phyloP scores from a whole-genome alignment of 2,888 invertebrate species.

The Pristionchus entomophagus region DNA sequence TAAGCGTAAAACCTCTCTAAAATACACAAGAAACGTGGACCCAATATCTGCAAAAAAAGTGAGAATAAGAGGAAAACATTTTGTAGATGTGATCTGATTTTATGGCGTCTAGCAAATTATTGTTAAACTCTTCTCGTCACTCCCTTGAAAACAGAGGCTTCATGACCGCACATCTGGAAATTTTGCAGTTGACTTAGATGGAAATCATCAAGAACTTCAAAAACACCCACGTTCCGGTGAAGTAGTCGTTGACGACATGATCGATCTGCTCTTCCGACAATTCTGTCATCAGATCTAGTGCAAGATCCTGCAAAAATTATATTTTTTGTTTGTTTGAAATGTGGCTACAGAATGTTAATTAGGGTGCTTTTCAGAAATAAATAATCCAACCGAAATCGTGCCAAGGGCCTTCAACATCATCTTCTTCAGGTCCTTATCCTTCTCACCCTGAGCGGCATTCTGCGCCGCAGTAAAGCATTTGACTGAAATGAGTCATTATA shows the following conservation, averaged over 20 bases:
- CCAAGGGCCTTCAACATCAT: background rate
- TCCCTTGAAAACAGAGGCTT: background rate
- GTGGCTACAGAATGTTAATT: background rate
- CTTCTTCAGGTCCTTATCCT: background rate
- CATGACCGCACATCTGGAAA: background rate
- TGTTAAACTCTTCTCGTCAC: no score
- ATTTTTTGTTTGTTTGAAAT: background rate
- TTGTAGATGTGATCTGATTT: no score
- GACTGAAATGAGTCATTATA: no score
- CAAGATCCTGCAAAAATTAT: background rate
- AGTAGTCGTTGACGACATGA: background rate
- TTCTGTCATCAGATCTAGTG: background rate
- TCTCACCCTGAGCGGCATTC: background rate
- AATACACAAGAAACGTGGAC: no score
- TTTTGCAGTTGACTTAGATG: background rate
- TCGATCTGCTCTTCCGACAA: background rate
- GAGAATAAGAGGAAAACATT: no score
- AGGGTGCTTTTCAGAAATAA: background rate
- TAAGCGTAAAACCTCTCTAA: no score
- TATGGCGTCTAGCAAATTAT: no score
- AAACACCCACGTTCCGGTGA: background rate
- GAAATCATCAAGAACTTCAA: no score
- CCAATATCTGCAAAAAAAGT: no score
- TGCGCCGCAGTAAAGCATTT: background rate
- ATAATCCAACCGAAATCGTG: background rate